Evolutionary conservation across 2,797 vertebrate genomes (phyloP), one percentile per base, ranked within the genome.

Genomic region (Cheracebus regulus): DNA sequence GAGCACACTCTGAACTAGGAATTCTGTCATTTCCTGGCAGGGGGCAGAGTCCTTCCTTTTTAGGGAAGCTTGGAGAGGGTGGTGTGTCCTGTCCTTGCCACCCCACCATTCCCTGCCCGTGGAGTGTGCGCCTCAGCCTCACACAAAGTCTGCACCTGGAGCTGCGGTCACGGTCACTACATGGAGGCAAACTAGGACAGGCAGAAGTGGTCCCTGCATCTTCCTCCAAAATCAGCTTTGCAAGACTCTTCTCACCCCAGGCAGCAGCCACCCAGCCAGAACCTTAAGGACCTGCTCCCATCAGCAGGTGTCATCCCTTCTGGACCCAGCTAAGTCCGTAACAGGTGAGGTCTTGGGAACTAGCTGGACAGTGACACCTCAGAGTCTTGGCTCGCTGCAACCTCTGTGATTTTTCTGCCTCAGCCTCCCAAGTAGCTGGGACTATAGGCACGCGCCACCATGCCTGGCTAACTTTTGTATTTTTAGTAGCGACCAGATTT

Each of bases 81-180:
- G 20, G 7, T 44, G 28, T 0, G 0, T 6, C 46, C 1, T 1
- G 30, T n/a, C n/a, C n/a, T n/a, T n/a, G n/a, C n/a, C n/a, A n/a
- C n/a, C n/a, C n/a, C n/a, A n/a, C n/a, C n/a, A n/a, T n/a, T 12
- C 12, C 33, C 75, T 6, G 8, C 1, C 11, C 5, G 2, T 20
- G 41, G 81, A 52, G 28, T 3, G 4, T 7, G 13, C 1, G 0
- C 19, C 73, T 70, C 73, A 67, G 88, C 5, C 58, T 39, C 67
- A 36, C 22, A 58, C 12, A 2, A 20, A 39, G 17, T 11, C 87
- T 76, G 22, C 2, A 30, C 36, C 41, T 22, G 12, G 19, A 10
- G 26, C 26, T 19, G 24, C 8, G 3, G 10, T 39, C 52, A 6
- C 0, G 0, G 22, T 28, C 52, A 22, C 14, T 1, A 33, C 55